Evolutionary conservation across 2,113 vertebrate species (phyloP), one percentile per base, ranked within the genome.

Genomic region (Pundamilia nyererei): DNA sequence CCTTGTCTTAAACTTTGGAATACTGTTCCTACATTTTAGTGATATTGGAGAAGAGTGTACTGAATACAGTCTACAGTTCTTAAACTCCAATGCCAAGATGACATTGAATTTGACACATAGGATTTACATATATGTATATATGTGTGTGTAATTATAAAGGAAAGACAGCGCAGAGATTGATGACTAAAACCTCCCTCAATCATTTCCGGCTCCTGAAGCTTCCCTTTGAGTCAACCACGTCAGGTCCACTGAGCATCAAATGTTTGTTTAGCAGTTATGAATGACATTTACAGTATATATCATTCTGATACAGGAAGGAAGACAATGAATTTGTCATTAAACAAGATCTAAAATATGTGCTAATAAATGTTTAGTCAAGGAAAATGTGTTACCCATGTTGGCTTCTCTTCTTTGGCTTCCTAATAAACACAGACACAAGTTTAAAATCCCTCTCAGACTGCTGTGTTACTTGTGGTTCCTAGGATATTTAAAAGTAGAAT

Each of bases 211-310:
- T 91, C 88, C 45, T 55, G 6, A 72, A 89, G 89, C 81, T 70
- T 11, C 31, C 83, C 75, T 86, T 60, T 2, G 5, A 80, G 89
- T 85, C 83, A 24, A 10, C 60, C 55, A 19, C 24, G 70, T 75
- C 89, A 91, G 9, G 53, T 62, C 56, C 29, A 83, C 83, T 89
- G 10, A 89, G 77, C 54, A 86, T 94, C 81, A 90, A 19, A 88
- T 75, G 75, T 21, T 29, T 42, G 82, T n/a, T 15, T 14, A 80
- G 38, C 26, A 54, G 35, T 55, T 29, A 12, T 82, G 72, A 89
- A 80, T 87, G 87, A 89, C 80, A 83, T 38, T 60, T 40, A 11
- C 60, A 31, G 5, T 51, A 47, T 17, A 13, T 29, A 10, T 12
- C 33, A 31, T 55, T 38, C n/a, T 80, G 31, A 38, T 33, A 15